Base-by-base conservation (phyloP, 2,797 vertebrate genomes). In the Synaphobranchus kaupii region DNA sequence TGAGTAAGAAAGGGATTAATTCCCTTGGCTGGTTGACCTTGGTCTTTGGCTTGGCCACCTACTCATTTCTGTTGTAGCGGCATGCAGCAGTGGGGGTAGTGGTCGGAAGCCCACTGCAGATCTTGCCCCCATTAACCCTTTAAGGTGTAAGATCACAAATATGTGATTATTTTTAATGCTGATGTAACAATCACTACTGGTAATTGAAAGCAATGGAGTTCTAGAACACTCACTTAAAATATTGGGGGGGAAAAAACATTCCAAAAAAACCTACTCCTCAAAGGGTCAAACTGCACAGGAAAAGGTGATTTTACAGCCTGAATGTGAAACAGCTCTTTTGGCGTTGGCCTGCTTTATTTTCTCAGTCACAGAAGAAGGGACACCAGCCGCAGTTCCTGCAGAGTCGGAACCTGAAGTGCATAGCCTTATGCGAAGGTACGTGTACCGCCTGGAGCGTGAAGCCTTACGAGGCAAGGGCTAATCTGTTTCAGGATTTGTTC, bases 341-440 rank as follows among this genome's bases (percentile, higher is more conserved):
- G n/a, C 9, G 31, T 80, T 25, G 63, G 47, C 10, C 47, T 81
- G 76, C 47, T 52, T 15, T 89, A 22, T 66, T 86, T 48, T 1
- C 56, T 86, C 91, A 98, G 97, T 96, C 96, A 90, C 96, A 97
- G 95, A 97, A 97, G 91, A 97, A 97, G 94, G 97, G 97, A 92
- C 97, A 97, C 88, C 97, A 98, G 85, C 96, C 97, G 34, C 97
- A 97, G 85, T 98, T 98, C 94, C 94, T 98, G 94, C 97, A 98
- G 93, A 98, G 97, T 92, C 97, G 97, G 90, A 98, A 97, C 92
- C 94, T 98, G 94, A 98, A 98, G 94, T 98, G 97, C 94, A 98
- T 98, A 94, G 97, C 97, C 96, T 97, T 98, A 96, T 97, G 97
- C 94, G 97, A 97, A 97, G 97, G 97, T 97, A 94, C 93, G 96